These are phyloP conservation scores for Acrobasis repandana DNA, from an alignment of 2,888 invertebrate species.

Conservation along the genomic window DNA sequence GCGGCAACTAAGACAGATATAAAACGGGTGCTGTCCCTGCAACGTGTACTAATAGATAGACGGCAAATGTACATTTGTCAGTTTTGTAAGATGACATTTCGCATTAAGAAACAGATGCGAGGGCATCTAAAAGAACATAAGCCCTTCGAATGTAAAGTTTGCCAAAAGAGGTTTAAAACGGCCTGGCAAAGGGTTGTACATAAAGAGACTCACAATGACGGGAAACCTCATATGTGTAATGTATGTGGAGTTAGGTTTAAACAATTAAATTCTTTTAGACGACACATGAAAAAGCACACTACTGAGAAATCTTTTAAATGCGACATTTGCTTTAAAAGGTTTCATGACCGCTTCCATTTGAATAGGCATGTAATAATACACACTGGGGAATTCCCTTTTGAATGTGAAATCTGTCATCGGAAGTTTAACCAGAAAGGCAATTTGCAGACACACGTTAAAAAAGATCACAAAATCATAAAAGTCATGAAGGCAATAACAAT, in stretches of 20 bases:
- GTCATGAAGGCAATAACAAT: too few relatives aligned
- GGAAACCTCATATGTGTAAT: neutral
- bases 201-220: neutral
- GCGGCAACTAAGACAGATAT: neutral
- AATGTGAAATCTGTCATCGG: neutral
- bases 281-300: neutral
- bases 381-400: slow-evolving; percentile 20
- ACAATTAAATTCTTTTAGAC: neutral
- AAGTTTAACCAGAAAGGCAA: neutral
- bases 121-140: neutral
- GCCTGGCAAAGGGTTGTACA: neutral
- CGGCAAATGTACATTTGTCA: neutral
- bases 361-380: slow-evolving; percentile 3
- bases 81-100: neutral
- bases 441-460: neutral
- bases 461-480: neutral
- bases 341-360: neutral
- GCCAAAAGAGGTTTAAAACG: neutral
- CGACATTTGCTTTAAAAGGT: neutral
- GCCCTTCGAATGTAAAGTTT: too few relatives aligned
- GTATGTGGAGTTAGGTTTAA: neutral
- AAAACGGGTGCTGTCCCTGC: neutral
- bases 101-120: neutral
- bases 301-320: neutral
- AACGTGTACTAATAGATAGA: neutral